These are phyloP conservation scores for Samia ricini DNA, from an alignment of 1,140 invertebrate genomes.

Conservation along the genomic window DNA sequence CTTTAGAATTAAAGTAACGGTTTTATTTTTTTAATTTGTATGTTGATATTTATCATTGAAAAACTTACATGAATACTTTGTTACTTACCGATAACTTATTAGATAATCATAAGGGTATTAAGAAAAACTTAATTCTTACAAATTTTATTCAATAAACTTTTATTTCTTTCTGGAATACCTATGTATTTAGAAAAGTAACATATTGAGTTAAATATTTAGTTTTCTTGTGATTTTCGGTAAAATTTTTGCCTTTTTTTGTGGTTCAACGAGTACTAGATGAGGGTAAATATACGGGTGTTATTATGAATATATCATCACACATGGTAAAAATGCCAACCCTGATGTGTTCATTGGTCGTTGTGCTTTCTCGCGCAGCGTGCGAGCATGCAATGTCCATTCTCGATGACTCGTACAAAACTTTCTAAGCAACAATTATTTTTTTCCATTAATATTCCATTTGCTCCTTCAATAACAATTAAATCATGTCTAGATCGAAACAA, in stretches of 20 bases:
- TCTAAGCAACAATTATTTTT: slow-evolving; percentile 75
- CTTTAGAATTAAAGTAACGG: not conserved
- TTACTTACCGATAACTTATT: too few relatives aligned
- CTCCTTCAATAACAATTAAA: slow-evolving; percentile 42
- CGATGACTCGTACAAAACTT: slow-evolving; percentile 64
- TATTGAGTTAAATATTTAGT: too few relatives aligned
- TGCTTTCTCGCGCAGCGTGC: slow-evolving; percentile 73
- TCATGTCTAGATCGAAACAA: slow-evolving; percentile 39
- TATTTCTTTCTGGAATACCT: too few relatives aligned
- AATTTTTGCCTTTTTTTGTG: too few relatives aligned
- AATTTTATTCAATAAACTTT: too few relatives aligned
- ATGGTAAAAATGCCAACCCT: slow-evolving; percentile 7
- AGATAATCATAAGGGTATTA: too few relatives aligned
- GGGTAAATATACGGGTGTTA: not conserved
- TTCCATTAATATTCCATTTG: slow-evolving; percentile 73
- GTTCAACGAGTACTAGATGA: too few relatives aligned
- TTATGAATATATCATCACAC: not conserved
- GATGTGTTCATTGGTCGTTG: slow-evolving; percentile 31
- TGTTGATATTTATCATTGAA: too few relatives aligned
- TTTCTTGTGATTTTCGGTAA: too few relatives aligned
- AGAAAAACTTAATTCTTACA: too few relatives aligned
- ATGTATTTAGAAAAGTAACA: too few relatives aligned
- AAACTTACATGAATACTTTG: too few relatives aligned
- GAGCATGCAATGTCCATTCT: slow-evolving; percentile 71
- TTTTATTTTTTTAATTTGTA: not conserved